Percentiles rank a stretch among this genome's conserved stretches.
Conservation (phyloP, 2,113 vertebrate genomes). For the Pelusios castaneus region DNA sequence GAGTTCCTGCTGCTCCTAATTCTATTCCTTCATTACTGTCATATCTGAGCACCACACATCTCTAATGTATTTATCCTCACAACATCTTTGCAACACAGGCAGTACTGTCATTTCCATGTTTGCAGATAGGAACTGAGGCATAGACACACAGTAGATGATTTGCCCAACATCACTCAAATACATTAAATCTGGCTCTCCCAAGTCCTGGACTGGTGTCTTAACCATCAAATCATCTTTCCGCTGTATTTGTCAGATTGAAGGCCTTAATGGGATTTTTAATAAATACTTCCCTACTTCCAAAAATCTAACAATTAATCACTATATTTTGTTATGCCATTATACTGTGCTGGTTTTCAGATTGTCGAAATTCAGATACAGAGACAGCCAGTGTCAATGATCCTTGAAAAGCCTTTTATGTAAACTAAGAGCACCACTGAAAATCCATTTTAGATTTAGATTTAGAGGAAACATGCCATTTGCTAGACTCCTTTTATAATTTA, state of each 20-base stretch:
- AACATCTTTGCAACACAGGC: rapidly evolving
- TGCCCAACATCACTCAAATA: not conserved
- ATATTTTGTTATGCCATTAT: constrained; percentile 35
- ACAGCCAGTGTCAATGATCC: constrained; percentile 30
- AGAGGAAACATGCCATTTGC: constrained; percentile 22
- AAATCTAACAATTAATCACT: not conserved
- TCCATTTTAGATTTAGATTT: constrained; percentile 26
- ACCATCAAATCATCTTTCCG: not conserved
- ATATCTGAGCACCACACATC: not conserved
- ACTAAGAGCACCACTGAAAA: constrained; percentile 10
- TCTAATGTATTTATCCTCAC: not conserved
- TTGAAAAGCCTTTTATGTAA: constrained; percentile 43
- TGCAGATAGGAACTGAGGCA: not conserved
- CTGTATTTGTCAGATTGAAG: not conserved
- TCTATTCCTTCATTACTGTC: not conserved
- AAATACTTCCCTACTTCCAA: not conserved
- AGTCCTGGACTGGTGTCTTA: not conserved
- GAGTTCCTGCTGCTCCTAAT: not conserved
- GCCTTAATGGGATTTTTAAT: constrained; percentile 24
- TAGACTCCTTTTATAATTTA: constrained; percentile 48
- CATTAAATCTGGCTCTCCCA: not conserved
- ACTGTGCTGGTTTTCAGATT: constrained; percentile 39
- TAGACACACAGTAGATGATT: not conserved
- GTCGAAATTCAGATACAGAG: constrained; percentile 14
- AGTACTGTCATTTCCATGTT: not conserved